phyloP scores from a whole-genome alignment of 2,888 invertebrate species.

The Drepana falcataria region DNA sequence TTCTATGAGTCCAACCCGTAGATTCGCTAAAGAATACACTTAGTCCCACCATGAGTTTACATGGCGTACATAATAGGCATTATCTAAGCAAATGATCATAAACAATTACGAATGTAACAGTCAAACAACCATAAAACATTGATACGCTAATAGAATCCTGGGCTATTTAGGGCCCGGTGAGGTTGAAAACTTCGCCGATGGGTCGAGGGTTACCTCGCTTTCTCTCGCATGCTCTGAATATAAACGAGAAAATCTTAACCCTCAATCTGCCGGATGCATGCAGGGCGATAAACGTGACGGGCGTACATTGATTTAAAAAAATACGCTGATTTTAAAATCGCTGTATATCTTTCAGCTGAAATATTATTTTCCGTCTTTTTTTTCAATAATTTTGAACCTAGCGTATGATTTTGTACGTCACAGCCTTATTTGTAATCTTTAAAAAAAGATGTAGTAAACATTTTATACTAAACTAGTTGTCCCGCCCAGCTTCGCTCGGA shows the following conservation, averaged over 20 bases:
- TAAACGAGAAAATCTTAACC: constrained; percentile 65
- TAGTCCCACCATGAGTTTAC: too few relatives aligned
- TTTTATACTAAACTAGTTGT: too few relatives aligned
- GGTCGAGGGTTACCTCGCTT: constrained; percentile 31
- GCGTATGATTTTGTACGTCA: too few relatives aligned
- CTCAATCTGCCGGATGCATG: constrained; percentile 57
- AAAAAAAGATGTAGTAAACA: too few relatives aligned
- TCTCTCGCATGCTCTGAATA: constrained; percentile 44
- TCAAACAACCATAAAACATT: constrained; percentile 30
- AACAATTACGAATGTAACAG: constrained; percentile 16
- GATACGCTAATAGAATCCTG: constrained; percentile 53
- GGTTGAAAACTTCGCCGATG: constrained; percentile 40
- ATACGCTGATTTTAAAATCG: constrained; percentile 1
- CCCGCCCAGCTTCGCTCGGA: too few relatives aligned
- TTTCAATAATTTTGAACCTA: too few relatives aligned
- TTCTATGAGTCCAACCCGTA: too few relatives aligned
- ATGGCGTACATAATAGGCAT: too few relatives aligned
- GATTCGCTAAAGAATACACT: too few relatives aligned
- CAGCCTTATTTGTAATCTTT: too few relatives aligned
- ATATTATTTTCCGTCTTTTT: too few relatives aligned
- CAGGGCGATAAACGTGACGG: constrained; percentile 45
- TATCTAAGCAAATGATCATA: neutral
- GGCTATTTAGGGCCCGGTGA: constrained; percentile 50
- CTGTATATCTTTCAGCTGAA: too few relatives aligned
- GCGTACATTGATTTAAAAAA: constrained; percentile 55